phyloP scores from a whole-genome alignment of 1,140 invertebrate species.

The Nylanderia fulva region DNA sequence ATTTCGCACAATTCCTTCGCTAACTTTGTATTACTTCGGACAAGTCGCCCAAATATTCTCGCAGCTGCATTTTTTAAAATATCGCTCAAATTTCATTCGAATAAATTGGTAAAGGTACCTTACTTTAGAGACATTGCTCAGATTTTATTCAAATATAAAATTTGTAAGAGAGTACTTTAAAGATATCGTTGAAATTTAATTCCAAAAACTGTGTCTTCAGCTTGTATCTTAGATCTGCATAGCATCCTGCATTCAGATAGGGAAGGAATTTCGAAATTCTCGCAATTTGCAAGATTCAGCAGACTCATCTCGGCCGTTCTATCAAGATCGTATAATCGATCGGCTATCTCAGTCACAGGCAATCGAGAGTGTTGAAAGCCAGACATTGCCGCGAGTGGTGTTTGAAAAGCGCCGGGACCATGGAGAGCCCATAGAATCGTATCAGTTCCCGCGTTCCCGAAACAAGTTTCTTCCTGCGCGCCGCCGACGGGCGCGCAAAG shows the following conservation, averaged over 20 bases:
- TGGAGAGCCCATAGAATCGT: slow-evolving; percentile 41
- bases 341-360: slow-evolving; percentile 13
- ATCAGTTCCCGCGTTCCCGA: slow-evolving; percentile 57
- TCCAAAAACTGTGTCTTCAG: background rate
- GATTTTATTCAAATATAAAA: background rate
- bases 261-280: background rate
- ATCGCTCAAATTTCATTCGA: no score
- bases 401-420: slow-evolving; percentile 51
- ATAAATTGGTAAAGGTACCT: no score
- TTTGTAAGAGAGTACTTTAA: no score
- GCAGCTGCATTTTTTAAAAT: no score
- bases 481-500: slow-evolving; percentile 52
- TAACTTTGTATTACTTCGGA: background rate
- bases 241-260: background rate
- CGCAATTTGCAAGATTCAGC: slow-evolving; percentile 24
- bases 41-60: background rate
- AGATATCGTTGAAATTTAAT: background rate
- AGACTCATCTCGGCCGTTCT: background rate
- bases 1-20: background rate
- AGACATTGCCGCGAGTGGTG: slow-evolving; percentile 45
- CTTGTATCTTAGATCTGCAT: background rate
- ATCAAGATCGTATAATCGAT: slow-evolving; percentile 22
- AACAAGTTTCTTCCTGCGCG: slow-evolving; percentile 55
- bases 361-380: slow-evolving; percentile 47
- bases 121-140: background rate